phyloP scores from a whole-genome alignment of 2,113 vertebrate genomes.

The Hipposideros armiger region DNA sequence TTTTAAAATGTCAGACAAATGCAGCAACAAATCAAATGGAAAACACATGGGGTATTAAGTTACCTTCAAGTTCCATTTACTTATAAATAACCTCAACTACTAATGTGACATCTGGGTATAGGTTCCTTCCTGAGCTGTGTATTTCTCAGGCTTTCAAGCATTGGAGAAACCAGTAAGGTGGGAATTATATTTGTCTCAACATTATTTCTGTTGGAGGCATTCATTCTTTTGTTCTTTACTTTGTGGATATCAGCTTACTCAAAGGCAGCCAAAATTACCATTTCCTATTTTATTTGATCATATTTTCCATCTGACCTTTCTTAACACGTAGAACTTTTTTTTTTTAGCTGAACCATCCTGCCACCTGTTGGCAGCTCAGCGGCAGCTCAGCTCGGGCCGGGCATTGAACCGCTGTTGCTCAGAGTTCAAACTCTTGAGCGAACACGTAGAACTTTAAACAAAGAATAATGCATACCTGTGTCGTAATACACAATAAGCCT shows the following conservation, averaged over 20 bases:
- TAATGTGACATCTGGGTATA: background rate
- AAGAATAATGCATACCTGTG: constrained; percentile 84
- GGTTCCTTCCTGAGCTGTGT: background rate
- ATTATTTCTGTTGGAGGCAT: background rate
- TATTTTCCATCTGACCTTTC: background rate
- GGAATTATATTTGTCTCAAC: background rate
- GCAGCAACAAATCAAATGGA: constrained; percentile 37
- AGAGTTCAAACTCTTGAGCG: too few species aligned
- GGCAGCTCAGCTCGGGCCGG: too few species aligned
- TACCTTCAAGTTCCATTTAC: constrained; percentile 17
- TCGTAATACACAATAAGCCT: constrained; percentile 90
- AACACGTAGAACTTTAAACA: background rate
- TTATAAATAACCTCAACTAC: background rate
- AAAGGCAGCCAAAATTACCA: background rate
- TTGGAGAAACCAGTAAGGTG: background rate
- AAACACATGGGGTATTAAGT: background rate
- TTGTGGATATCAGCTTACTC: background rate
- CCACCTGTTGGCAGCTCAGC: too few species aligned
- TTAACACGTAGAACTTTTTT: background rate
- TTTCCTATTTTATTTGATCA: background rate
- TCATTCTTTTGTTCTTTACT: background rate
- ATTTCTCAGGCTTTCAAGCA: background rate
- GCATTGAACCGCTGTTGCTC: too few species aligned
- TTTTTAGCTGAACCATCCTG: too few species aligned
- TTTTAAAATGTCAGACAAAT: constrained; percentile 35